Evolutionary conservation across 1,140 invertebrate species (phyloP), one percentile per base, ranked within the genome.

Genomic region (Drosophila trapezifrons): DNA sequence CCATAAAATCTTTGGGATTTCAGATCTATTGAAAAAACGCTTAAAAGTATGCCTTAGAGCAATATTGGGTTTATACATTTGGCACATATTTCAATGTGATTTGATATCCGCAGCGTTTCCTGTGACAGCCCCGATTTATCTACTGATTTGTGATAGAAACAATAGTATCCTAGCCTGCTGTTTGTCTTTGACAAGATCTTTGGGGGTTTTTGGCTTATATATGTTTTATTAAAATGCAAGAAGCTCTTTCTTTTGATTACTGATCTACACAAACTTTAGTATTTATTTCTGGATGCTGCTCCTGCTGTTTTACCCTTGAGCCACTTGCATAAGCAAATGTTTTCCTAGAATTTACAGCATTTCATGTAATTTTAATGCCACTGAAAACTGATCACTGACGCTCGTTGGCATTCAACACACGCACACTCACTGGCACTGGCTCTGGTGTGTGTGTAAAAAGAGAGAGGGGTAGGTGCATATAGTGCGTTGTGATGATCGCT

Each of bases 301-400:
- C 40, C 6, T 70, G 29, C n/a, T 75, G 15, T 29, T 47, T 22
- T 87, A 65, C 72, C 83, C 84, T 89, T 87, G 83, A 52, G 64
- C 79, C 78, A 72, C 22, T 87, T 86, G 83, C 72, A 77, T 87
- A 75, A 42, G 45, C 52, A 47, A 71, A 77, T 77, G 76, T 87
- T 87, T 87, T 87, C 83, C 83, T 87, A 83, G 83, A 87, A 87
- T 77, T 83, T 77, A 58, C 70, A 59, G 63, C 75, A 76, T 76
- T 82, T 78, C 60, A 65, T 62, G 35, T 58, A 57, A 69, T 87
- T 73, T 74, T 79, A 47, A 72, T 86, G 71, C 71, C 72, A 70
- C 76, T 89, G 76, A 71, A 84, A 87, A 76, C 12, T 79, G 78
- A 86, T 73, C 66, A 51, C 70, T 72, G 78, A 72, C 13, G 29